Evolutionary conservation across 2,888 invertebrate species (phyloP).

Genomic region (Eledone cirrhosa): DNA sequence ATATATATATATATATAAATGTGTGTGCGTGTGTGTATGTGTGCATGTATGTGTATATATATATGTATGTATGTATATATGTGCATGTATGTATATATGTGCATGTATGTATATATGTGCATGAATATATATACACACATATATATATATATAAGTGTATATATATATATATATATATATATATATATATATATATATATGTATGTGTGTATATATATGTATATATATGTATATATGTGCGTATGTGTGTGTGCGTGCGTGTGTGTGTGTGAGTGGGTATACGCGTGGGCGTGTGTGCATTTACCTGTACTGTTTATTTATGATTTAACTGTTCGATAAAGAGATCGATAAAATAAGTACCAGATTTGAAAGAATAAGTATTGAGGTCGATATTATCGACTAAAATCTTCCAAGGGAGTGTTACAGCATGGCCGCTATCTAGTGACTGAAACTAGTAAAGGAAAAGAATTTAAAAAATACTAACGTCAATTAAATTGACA

Average conservation of each 20-base stretch:
- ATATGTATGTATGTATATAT: neutral
- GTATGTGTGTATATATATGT: neutral
- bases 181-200: neutral
- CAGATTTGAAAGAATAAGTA: too few relatives aligned
- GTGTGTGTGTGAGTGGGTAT: neutral
- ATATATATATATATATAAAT: neutral
- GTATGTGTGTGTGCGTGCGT: neutral
- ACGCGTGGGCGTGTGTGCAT: neutral
- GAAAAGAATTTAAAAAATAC: too few relatives aligned
- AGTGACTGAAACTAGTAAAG: too few relatives aligned
- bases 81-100: neutral
- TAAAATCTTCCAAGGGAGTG: too few relatives aligned
- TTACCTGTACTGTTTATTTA: neutral
- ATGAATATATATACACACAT: neutral
- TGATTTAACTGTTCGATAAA: neutral
- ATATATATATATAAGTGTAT: neutral
- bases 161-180: neutral
- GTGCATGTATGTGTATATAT: neutral
- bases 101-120: neutral
- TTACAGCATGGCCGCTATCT: too few relatives aligned
- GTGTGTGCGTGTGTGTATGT: neutral
- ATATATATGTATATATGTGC: neutral
- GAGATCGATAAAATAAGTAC: too few relatives aligned
- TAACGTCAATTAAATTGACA: too few relatives aligned
- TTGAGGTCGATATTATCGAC: too few relatives aligned